Evolutionary conservation across 2,888 invertebrate genomes (phyloP).

Genomic region (Cephalotes varians): DNA sequence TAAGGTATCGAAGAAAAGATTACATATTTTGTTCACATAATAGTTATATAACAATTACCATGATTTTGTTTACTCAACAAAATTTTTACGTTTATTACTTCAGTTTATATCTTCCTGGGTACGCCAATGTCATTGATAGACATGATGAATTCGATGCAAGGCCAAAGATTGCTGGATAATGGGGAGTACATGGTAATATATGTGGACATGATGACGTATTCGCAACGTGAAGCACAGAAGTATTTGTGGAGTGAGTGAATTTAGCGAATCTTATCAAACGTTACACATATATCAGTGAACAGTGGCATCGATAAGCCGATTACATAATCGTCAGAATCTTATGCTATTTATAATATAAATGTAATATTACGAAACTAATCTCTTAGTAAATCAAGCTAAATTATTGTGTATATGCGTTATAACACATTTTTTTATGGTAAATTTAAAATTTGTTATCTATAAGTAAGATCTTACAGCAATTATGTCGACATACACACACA

Average conservation of each 20-base stretch:
- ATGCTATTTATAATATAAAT: slow-evolving; percentile 6
- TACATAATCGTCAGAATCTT: not conserved
- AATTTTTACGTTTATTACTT: slow-evolving; percentile 9
- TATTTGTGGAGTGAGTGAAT: slow-evolving; percentile 92
- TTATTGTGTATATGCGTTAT: not conserved
- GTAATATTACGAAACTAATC: not conserved
- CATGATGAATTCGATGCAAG: slow-evolving; percentile 97
- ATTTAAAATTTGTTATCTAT: not conserved
- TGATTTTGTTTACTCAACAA: slow-evolving; percentile 1
- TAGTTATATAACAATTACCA: not conserved
- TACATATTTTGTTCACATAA: not conserved
- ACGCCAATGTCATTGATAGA: slow-evolving; percentile 94
- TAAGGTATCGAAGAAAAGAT: not conserved
- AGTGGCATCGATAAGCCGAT: not conserved
- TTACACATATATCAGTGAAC: not conserved
- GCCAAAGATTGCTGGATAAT: slow-evolving; percentile 93
- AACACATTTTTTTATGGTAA: not conserved
- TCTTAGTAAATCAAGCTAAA: not conserved
- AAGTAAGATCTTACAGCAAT: not conserved
- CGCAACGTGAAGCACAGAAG: slow-evolving; percentile 91
- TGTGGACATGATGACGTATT: slow-evolving; percentile 96
- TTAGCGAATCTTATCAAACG: not conserved
- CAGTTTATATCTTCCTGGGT: slow-evolving; percentile 98
- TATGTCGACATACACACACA: no score
- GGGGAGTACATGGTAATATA: slow-evolving; percentile 98